Base-by-base conservation (phyloP, 2,888 invertebrate genomes). In the Chromoteleia sp. region DNA sequence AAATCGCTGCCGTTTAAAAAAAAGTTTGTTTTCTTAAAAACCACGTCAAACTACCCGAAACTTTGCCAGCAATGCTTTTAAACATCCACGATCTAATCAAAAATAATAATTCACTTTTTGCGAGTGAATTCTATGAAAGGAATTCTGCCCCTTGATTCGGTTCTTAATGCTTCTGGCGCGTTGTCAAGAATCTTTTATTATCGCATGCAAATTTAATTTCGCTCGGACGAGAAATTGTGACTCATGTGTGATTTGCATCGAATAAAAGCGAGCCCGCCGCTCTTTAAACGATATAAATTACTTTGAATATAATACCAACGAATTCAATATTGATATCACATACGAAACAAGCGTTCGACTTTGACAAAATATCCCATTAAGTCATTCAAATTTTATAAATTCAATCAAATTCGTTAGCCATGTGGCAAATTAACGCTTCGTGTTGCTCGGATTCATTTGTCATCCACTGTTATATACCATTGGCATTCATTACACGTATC, bases 401-500 rank as follows among this genome's bases (percentile, higher is more conserved):
- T 73, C 58, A 19, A 59, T 78, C 52, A 73, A 79, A 59, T 73
- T 79, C 54, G 78, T 73, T 67, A 71, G 67, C 56, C 63, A 71
- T 41, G 78, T 71, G 58, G 58, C 56, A 73, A 78, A 78, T 65
- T 67, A 71, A 73, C 67, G 73, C 52, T 67, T 61, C 79, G 10
- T 56, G 70, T 56, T 77, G 41, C 54, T 33, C 58, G 65, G 39
- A 73, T 78, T 71, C 71, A 78, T 71, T 71, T 65, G 78, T 70
- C 68, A 67, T 54, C 52, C 56, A 70, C 68, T 70, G 70, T 63
- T 80, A 80, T 74, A 80, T 75, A 70, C 63, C 41, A 41, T 68
- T 63, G 63, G 61, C 54, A 80, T 80, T 68, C 74, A 80, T 80
- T 80, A 74, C 80, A 80, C 70, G 80, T 63, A 80, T 56, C 21